phyloP scores from a whole-genome alignment of 2,888 invertebrate genomes.

The Macrostomum cliftonense region DNA sequence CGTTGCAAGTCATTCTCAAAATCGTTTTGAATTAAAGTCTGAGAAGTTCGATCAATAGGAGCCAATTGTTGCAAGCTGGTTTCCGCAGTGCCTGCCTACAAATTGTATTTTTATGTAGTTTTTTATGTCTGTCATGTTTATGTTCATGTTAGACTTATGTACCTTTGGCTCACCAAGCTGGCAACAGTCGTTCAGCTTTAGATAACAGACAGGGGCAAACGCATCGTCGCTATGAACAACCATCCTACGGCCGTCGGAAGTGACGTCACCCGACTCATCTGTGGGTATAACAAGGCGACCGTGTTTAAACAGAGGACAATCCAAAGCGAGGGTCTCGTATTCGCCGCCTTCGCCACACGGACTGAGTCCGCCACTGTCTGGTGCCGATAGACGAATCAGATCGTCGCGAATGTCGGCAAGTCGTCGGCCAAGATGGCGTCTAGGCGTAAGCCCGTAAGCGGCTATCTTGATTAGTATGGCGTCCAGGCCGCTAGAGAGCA shows the following conservation, averaged over 20 bases:
- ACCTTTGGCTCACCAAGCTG: not conserved
- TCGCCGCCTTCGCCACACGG: constrained; percentile 81
- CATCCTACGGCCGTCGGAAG: constrained; percentile 46
- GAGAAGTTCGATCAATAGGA: too few relatives aligned
- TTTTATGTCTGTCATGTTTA: too few relatives aligned
- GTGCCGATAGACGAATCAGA: not conserved
- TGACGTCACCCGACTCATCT: constrained; percentile 6
- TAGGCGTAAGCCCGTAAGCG: constrained; percentile 49
- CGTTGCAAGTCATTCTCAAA: too few relatives aligned
- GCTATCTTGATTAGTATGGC: constrained; percentile 95
- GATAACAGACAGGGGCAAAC: constrained; percentile 79
- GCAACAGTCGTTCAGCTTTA: constrained; percentile 49
- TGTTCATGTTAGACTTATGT: not conserved
- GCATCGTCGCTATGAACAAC: constrained; percentile 74
- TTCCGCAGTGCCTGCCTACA: too few relatives aligned
- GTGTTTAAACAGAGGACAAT: constrained; percentile 83
- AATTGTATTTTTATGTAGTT: too few relatives aligned
- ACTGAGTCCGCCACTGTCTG: constrained; percentile 17
- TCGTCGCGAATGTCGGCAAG: constrained; percentile 1
- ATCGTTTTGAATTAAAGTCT: too few relatives aligned
- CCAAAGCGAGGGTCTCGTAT: constrained; percentile 88
- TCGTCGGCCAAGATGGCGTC: constrained; percentile 56
- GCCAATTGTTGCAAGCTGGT: too few relatives aligned
- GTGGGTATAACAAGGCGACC: constrained; percentile 49
- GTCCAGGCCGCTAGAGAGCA: constrained; percentile 76